A percentile compares a stretch with the other conserved stretches of the same genome.
These are phyloP conservation scores for Aphelenchoides avenae DNA, from an alignment of 1,140 invertebrate genomes.

Conservation along the genomic window DNA sequence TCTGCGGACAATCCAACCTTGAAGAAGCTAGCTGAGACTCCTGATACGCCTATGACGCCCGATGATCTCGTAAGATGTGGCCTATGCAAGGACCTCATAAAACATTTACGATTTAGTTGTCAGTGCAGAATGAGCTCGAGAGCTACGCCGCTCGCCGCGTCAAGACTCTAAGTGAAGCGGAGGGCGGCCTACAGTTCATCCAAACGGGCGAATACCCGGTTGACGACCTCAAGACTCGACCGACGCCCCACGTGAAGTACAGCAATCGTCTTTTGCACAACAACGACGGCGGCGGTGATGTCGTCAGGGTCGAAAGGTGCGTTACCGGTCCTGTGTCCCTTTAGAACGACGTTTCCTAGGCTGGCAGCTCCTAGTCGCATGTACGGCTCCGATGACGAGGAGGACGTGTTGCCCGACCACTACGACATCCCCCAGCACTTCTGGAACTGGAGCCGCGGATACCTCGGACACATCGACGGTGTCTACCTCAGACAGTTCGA, in stretches of 20 bases:
- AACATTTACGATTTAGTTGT: slow-evolving; percentile 15
- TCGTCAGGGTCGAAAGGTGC: neutral
- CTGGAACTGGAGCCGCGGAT: slow-evolving; percentile 42
- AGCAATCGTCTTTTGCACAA: neutral
- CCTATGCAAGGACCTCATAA: slow-evolving; percentile 5
- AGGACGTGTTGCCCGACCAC: slow-evolving; percentile 28
- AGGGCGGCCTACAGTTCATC: slow-evolving; percentile 38
- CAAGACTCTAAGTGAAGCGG: slow-evolving; percentile 29
- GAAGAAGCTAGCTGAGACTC: neutral
- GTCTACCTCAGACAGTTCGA: slow-evolving; percentile 23
- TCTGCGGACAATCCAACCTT: too few species aligned
- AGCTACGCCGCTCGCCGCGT: slow-evolving; percentile 32
- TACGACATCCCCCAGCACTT: slow-evolving; percentile 37
- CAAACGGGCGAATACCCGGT: slow-evolving; percentile 40
- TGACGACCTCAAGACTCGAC: slow-evolving; percentile 19
- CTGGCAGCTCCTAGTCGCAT: slow-evolving; percentile 28
- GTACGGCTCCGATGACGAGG: slow-evolving; percentile 38
- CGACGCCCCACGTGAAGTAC: slow-evolving; percentile 33
- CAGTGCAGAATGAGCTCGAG: slow-evolving; percentile 33
- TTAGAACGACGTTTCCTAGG: slow-evolving; percentile 20
- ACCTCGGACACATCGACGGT: slow-evolving; percentile 13
- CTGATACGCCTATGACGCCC: neutral
- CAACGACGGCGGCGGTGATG: neutral
- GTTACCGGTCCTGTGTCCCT: slow-evolving; percentile 7
- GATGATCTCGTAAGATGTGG: slow-evolving; percentile 1